Conservation (phyloP, 1,140 invertebrate genomes). For the Himalopsyche phryganea region DNA sequence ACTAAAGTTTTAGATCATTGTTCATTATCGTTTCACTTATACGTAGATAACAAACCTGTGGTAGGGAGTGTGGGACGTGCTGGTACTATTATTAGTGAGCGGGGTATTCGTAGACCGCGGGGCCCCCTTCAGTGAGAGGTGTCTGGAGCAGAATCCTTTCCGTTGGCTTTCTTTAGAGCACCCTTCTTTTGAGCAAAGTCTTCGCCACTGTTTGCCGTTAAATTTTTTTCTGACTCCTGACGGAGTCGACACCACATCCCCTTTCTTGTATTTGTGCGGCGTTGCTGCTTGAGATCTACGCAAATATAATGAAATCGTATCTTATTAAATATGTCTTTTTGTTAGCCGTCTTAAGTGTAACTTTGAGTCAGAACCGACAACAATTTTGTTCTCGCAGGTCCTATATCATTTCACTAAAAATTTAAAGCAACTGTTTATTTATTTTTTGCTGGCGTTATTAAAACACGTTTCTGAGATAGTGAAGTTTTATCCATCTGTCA, state of each 20-base stretch:
- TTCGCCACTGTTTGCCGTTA: conserved; percentile 98
- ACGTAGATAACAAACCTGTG: conserved; percentile 26
- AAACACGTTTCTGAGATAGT: too few species aligned
- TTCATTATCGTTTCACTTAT: too few species aligned
- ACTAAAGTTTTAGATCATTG: too few species aligned
- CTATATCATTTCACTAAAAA: too few species aligned
- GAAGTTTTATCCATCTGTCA: too few species aligned
- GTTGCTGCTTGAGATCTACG: conserved; percentile 84
- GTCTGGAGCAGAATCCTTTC: conserved; percentile 92
- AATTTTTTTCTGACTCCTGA: conserved; percentile 98
- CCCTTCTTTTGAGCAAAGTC: conserved; percentile 90
- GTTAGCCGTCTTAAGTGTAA: too few species aligned
- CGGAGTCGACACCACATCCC: conserved; percentile 93
- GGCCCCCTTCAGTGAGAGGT: conserved; percentile 82
- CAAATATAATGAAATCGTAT: conserved; percentile 32
- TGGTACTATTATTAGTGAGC: conserved; percentile 41
- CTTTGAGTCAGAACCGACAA: too few species aligned
- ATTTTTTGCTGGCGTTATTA: too few species aligned
- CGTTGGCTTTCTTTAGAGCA: conserved; percentile 98
- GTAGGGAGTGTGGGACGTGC: conserved; percentile 42
- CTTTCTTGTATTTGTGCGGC: conserved; percentile 97
- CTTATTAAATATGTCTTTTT: too few species aligned
- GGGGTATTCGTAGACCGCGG: conserved; percentile 47
- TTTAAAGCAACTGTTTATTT: too few species aligned
- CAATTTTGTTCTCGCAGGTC: too few species aligned